These are phyloP conservation scores for Centropus bengalensis DNA, from an alignment of 2,113 vertebrate species.

Conservation along the genomic window DNA sequence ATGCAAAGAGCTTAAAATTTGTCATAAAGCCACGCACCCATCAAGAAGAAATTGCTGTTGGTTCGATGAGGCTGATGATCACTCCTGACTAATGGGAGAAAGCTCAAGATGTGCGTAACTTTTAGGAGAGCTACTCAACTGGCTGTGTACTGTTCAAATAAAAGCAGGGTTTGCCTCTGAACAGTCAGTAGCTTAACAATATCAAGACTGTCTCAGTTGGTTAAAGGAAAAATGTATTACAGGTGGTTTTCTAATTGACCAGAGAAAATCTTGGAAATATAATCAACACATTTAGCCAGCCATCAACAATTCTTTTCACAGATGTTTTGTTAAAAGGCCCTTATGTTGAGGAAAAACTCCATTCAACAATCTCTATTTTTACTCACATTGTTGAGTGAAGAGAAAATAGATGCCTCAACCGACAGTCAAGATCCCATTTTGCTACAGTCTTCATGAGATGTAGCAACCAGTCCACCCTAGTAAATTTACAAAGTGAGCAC, in stretches of 20 bases:
- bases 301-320: conserved; percentile 14
- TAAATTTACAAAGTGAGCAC: not conserved
- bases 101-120: rapidly evolving
- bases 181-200: not conserved
- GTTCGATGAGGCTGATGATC: not conserved
- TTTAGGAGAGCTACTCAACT: not conserved
- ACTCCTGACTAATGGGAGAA: not conserved
- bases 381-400: not conserved
- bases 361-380: conserved; percentile 12
- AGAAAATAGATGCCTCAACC: not conserved
- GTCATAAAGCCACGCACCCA: not conserved
- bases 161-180: not conserved
- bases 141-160: not conserved
- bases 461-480: not conserved
- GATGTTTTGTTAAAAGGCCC: conserved; percentile 12
- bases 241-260: conserved; percentile 50
- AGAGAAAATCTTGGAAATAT: conserved; percentile 44
- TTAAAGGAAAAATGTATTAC: not conserved
- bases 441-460: not conserved
- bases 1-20: not conserved
- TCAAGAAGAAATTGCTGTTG: not conserved
- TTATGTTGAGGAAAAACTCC: not conserved
- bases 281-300: conserved; percentile 34
- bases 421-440: not conserved
- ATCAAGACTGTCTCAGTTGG: not conserved